Percentiles rank a stretch among this genome's conserved stretches.
These are phyloP conservation scores for Seladonia tumulorum DNA, from an alignment of 2,888 invertebrate species.

Conservation along the genomic window DNA sequence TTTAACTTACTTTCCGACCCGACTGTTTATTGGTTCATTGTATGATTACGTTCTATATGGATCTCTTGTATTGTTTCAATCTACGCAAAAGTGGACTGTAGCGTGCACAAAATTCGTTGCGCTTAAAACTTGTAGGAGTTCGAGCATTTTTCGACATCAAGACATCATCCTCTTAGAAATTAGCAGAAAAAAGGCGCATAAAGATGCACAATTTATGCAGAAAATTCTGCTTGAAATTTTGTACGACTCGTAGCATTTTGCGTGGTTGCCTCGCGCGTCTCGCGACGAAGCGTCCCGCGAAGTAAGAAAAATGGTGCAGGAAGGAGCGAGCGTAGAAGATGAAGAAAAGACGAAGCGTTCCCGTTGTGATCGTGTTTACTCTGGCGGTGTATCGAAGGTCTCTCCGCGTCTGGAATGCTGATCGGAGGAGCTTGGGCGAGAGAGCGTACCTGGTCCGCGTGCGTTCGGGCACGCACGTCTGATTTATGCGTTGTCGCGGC, in stretches of 20 bases:
- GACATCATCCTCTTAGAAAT: no score
- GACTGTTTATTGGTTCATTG: no score
- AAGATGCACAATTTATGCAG: no score
- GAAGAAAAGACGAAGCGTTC: constrained; percentile 8
- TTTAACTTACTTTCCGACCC: no score
- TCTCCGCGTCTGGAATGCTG: constrained; percentile 63
- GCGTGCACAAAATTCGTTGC: no score
- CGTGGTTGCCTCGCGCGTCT: background rate
- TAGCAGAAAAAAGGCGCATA: no score
- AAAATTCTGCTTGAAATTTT: no score
- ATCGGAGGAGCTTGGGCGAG: constrained; percentile 53
- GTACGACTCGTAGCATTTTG: background rate
- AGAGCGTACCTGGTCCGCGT: constrained; percentile 34
- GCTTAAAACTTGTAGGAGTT: background rate
- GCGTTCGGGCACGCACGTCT: constrained; percentile 66
- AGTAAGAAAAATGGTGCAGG: background rate
- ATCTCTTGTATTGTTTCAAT: no score
- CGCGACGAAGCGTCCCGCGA: background rate
- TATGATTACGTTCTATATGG: no score
- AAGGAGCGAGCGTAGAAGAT: constrained; percentile 1
- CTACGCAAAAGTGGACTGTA: no score
- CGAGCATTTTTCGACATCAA: no score
- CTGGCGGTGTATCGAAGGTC: constrained; percentile 56
- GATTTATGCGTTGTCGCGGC: constrained; percentile 70
- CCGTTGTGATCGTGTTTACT: constrained; percentile 58